Conservation (phyloP, 2,888 invertebrate genomes). For the Parthenolecanium corni region DNA sequence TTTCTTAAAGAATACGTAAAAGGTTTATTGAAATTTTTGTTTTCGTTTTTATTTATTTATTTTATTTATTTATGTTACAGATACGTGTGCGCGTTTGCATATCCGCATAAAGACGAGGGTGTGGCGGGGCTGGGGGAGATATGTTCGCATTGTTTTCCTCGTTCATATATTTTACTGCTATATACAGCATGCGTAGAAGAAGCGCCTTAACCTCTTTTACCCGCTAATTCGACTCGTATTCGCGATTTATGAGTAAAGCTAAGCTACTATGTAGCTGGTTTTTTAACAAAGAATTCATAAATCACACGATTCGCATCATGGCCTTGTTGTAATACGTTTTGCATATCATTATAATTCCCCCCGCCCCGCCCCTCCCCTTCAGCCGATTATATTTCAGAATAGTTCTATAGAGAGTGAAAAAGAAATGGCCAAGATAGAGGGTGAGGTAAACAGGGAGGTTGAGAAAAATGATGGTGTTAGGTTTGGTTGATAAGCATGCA, state of each 20-base stretch:
- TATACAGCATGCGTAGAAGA: slow-evolving; percentile 19
- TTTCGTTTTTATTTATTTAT: slow-evolving; percentile 18
- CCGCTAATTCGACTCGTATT: slow-evolving; percentile 27
- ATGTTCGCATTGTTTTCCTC: slow-evolving; percentile 26
- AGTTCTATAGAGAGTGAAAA: no score
- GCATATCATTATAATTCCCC: slow-evolving; percentile 24
- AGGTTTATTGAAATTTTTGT: slow-evolving; percentile 28
- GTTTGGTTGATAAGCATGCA: no score
- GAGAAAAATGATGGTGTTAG: no score
- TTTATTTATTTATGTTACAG: slow-evolving; percentile 24
- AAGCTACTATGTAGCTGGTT: slow-evolving; percentile 22
- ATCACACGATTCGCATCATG: slow-evolving; percentile 25
- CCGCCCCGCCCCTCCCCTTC: background rate
- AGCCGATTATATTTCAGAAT: no score
- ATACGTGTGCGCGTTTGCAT: slow-evolving; percentile 24
- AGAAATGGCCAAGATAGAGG: no score
- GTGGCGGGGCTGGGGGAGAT: background rate
- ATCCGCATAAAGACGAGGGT: background rate
- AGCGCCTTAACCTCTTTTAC: slow-evolving; percentile 26
- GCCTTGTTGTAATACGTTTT: slow-evolving; percentile 24
- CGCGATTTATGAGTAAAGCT: slow-evolving; percentile 26
- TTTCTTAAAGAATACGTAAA: slow-evolving; percentile 29
- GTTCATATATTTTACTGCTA: slow-evolving; percentile 26
- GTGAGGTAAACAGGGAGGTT: no score
- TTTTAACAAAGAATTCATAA: slow-evolving; percentile 28